Evolutionary conservation across 1,140 invertebrate species (phyloP).

Genomic region (Nephotettix cincticeps): DNA sequence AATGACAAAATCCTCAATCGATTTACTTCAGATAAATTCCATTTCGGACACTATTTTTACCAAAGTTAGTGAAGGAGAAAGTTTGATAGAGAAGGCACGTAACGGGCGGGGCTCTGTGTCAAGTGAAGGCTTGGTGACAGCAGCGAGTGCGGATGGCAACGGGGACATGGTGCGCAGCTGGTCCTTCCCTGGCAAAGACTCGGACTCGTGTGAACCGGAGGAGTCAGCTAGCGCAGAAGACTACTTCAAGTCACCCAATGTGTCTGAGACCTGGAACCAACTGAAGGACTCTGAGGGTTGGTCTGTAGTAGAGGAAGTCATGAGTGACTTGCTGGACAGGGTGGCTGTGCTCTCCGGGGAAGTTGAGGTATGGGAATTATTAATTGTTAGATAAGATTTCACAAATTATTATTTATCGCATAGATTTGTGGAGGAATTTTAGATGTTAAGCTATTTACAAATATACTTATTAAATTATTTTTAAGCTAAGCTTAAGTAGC

Average conservation of each 20-base stretch:
- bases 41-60: conserved; percentile 39
- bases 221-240: conserved; percentile 59
- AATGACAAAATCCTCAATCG: conserved; percentile 37
- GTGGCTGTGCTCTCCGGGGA: conserved; percentile 43
- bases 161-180: conserved; percentile 40
- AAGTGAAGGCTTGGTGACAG: conserved; percentile 30
- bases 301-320: conserved; percentile 53
- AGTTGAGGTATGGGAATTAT: conserved; percentile 15
- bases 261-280: not conserved
- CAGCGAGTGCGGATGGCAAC: conserved; percentile 14
- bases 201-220: conserved; percentile 42
- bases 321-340: conserved; percentile 57
- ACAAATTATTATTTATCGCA: not conserved
- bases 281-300: conserved; percentile 1
- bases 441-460: too few relatives aligned
- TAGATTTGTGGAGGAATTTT: too few relatives aligned
- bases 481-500: too few relatives aligned
- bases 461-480: too few relatives aligned
- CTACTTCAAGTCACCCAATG: conserved; percentile 50
- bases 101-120: conserved; percentile 34
- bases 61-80: conserved; percentile 40
- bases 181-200: conserved; percentile 40
- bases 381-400: not conserved
- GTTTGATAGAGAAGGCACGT: conserved; percentile 23
- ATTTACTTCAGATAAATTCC: conserved; percentile 36